Evolutionary conservation across 2,888 invertebrate species (phyloP).

Genomic region (Hemithea aestivaria): DNA sequence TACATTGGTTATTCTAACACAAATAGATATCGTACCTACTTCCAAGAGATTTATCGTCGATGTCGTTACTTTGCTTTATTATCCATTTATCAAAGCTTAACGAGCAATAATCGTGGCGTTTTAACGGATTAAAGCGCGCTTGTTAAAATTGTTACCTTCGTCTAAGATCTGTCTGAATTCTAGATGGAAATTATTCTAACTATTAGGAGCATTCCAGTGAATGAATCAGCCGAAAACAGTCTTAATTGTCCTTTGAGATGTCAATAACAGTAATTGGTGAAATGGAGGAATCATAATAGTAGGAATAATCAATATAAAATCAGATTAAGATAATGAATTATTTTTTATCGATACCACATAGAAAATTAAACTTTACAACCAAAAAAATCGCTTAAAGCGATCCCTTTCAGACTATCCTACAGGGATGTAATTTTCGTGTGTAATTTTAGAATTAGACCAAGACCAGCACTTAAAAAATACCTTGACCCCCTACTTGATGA

Average conservation of each 20-base stretch:
- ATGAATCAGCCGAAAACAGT: slow-evolving; percentile 18
- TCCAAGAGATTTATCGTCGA: slow-evolving; percentile 49
- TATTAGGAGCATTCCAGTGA: slow-evolving; percentile 32
- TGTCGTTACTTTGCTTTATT: slow-evolving; percentile 58
- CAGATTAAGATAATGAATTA: too few relatives aligned
- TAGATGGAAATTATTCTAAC: slow-evolving; percentile 37
- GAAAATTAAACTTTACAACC: too few relatives aligned
- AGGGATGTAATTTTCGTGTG: too few relatives aligned
- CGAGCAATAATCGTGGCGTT: slow-evolving; percentile 59
- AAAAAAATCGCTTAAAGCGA: too few relatives aligned
- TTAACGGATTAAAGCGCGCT: slow-evolving; percentile 49
- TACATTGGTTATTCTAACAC: slow-evolving; percentile 23
- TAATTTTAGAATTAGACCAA: too few relatives aligned
- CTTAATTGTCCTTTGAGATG: slow-evolving; percentile 19
- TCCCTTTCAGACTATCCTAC: too few relatives aligned
- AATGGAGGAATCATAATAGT: too few relatives aligned
- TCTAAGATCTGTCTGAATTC: slow-evolving; percentile 33
- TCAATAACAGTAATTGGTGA: slow-evolving; percentile 19
- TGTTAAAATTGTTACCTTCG: slow-evolving; percentile 52
- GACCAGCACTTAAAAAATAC: too few relatives aligned
- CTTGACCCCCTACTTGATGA: too few relatives aligned
- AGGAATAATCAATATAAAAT: too few relatives aligned
- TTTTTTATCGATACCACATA: too few relatives aligned
- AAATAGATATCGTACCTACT: slow-evolving; percentile 36
- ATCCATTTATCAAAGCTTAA: slow-evolving; percentile 66